Evolutionary conservation across 2,113 vertebrate genomes (phyloP).

Genomic region (Brachionichthys hirsutus): DNA sequence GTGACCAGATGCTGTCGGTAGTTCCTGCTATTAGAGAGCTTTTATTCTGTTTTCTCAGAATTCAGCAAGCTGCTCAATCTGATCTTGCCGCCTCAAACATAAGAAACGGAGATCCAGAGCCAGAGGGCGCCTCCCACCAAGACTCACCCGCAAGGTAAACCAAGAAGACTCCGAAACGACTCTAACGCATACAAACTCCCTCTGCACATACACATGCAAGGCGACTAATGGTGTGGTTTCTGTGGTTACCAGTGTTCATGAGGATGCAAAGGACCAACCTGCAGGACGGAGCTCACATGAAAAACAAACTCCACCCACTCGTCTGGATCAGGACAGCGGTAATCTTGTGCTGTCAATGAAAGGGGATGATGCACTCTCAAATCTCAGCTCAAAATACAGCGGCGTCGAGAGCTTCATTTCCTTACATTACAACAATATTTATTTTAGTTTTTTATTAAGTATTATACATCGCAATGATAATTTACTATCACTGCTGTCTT

Average conservation of each 20-base stretch:
- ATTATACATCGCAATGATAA: background rate
- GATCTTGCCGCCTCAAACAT: constrained; percentile 38
- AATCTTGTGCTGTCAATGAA: constrained; percentile 11
- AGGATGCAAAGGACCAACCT: constrained; percentile 28
- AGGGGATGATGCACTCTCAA: background rate
- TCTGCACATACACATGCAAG: background rate
- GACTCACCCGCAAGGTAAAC: constrained; percentile 53
- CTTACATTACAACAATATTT: background rate
- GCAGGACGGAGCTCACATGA: constrained; percentile 34
- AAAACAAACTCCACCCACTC: constrained; percentile 24
- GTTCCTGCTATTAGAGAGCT: background rate
- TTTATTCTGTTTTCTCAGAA: constrained; percentile 30
- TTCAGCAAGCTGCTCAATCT: constrained; percentile 49
- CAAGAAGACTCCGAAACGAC: background rate
- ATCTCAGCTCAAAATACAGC: background rate
- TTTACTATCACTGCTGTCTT: background rate
- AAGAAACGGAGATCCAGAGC: constrained; percentile 20
- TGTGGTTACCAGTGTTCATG: constrained; percentile 42
- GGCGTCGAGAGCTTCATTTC: constrained; percentile 1
- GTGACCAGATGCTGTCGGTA: background rate
- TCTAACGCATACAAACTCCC: background rate
- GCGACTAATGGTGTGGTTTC: constrained; percentile 2
- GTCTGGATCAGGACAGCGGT: constrained; percentile 24
- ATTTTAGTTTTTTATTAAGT: background rate
- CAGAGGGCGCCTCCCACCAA: constrained; percentile 18